Evolutionary conservation across 1,140 invertebrate genomes (phyloP).

Genomic region (Brachystomella parvula): DNA sequence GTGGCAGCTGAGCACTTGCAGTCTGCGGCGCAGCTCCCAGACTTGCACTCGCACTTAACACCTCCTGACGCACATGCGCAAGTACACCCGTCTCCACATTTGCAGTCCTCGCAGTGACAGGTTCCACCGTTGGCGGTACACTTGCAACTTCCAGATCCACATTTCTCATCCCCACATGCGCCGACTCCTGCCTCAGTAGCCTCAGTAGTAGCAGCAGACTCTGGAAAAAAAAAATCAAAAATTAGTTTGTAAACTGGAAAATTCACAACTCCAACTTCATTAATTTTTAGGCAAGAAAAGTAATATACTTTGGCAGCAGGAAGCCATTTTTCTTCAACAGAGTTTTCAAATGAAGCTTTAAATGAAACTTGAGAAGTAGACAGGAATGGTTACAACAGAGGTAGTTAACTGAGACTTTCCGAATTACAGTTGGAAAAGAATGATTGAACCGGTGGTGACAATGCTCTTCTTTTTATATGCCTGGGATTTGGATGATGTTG

Average conservation of each 20-base stretch:
- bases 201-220: neutral
- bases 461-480: too few relatives aligned
- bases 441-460: too few relatives aligned
- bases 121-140: constrained; percentile 2
- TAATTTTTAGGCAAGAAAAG: too few relatives aligned
- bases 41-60: neutral
- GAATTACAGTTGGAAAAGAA: too few relatives aligned
- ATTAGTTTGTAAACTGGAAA: neutral
- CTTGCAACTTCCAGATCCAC: neutral
- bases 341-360: too few relatives aligned
- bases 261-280: neutral
- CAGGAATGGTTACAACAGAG: too few relatives aligned
- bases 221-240: constrained; percentile 8
- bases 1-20: constrained; percentile 16
- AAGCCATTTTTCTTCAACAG: too few relatives aligned
- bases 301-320: too few relatives aligned
- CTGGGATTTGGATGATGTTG: too few relatives aligned
- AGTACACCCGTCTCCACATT: constrained; percentile 11
- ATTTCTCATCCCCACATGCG: neutral
- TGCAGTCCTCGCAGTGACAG: neutral
- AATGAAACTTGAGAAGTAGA: too few relatives aligned
- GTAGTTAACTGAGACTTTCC: too few relatives aligned
- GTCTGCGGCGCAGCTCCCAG: neutral
- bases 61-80: neutral
- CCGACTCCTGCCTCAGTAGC: neutral